Percentiles rank a stretch among this genome's conserved stretches.
Conservation (phyloP, 2,888 invertebrate species). For the Cylindroiulus punctatus region DNA sequence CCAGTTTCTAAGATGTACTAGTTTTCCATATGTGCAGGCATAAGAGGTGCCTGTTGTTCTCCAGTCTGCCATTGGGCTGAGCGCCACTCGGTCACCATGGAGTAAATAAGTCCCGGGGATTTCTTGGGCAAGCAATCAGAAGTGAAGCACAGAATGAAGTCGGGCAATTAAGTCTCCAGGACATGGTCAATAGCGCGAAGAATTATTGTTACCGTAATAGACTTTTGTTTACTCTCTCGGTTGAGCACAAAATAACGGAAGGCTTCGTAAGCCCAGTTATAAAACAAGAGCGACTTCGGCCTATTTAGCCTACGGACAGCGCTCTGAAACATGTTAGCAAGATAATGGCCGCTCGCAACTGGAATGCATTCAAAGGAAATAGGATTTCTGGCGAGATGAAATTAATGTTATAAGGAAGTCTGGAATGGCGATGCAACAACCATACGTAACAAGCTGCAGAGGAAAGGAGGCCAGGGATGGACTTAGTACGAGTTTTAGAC, state of each 20-base stretch:
- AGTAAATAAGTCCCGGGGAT: conserved; percentile 14
- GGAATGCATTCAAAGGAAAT: not conserved
- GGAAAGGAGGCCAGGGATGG: too few relatives aligned
- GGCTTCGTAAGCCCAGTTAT: not conserved
- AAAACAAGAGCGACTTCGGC: not conserved
- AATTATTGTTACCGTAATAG: conserved; percentile 35
- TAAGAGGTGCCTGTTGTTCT: not conserved
- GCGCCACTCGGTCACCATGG: not conserved
- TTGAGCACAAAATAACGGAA: conserved; percentile 20
- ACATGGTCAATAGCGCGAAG: conserved; percentile 14
- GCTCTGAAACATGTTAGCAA: conserved; percentile 30
- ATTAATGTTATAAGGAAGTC: conserved; percentile 2
- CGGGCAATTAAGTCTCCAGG: conserved; percentile 15
- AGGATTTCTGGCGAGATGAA: conserved; percentile 6
- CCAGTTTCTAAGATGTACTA: not conserved
- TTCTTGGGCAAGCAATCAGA: conserved; percentile 23
- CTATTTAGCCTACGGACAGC: not conserved
- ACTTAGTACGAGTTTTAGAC: too few relatives aligned
- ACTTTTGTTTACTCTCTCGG: conserved; percentile 25
- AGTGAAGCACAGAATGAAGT: conserved; percentile 15
- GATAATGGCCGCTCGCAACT: not conserved
- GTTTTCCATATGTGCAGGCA: not conserved
- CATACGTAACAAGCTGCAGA: too few relatives aligned
- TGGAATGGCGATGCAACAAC: not conserved
- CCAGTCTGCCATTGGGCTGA: not conserved